Evolutionary conservation across 2,113 vertebrate species (phyloP).

Genomic region (Micromys minutus): DNA sequence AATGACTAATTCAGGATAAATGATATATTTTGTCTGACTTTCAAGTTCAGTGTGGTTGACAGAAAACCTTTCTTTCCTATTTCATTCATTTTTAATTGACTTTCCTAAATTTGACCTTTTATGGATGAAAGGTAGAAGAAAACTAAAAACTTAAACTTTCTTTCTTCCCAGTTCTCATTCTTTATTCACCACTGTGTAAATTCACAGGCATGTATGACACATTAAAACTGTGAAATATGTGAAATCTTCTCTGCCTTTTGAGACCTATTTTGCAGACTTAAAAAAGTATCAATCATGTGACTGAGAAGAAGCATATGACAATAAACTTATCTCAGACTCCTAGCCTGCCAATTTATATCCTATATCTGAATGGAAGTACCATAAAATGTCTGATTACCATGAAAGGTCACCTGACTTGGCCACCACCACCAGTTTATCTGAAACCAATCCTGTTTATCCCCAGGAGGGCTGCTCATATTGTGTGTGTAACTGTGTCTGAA

Average conservation of each 20-base stretch:
- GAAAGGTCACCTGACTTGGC: not conserved
- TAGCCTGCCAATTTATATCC: not conserved
- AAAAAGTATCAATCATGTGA: not conserved
- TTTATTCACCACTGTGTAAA: not conserved
- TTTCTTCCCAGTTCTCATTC: not conserved
- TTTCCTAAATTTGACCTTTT: not conserved
- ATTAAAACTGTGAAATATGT: not conserved
- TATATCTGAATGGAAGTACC: not conserved
- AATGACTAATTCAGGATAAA: slow-evolving; percentile 16
- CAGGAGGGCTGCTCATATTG: not conserved
- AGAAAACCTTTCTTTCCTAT: not conserved
- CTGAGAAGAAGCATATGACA: not conserved
- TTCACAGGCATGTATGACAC: too few species aligned
- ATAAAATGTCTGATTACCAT: not conserved
- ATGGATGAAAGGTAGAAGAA: not conserved
- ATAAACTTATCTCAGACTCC: not conserved
- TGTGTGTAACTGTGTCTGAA: not conserved
- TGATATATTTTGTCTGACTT: not conserved
- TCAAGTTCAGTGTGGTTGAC: not conserved
- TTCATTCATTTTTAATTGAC: not conserved
- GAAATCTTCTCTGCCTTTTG: not conserved
- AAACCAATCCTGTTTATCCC: not conserved
- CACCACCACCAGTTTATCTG: not conserved
- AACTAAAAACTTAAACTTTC: not conserved
- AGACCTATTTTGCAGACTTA: not conserved